These are phyloP conservation scores for Gymnoscopelus braueri DNA, from an alignment of 2,797 vertebrate species.

Conservation along the genomic window DNA sequence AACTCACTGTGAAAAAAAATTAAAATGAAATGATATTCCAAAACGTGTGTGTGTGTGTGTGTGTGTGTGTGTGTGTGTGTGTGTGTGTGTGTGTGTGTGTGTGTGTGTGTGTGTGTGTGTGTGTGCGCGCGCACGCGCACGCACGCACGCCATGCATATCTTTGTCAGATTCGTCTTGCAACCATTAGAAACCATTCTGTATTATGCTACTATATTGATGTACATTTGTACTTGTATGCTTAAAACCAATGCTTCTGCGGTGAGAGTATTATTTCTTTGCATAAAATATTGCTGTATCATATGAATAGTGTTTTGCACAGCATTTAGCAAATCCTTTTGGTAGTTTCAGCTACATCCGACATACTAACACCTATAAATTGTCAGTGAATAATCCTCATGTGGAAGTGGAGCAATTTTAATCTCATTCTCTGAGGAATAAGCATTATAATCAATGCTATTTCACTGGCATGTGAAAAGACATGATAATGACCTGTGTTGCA, in stretches of 20 bases:
- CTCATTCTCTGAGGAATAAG: conserved; percentile 18
- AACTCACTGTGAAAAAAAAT: conserved; percentile 5
- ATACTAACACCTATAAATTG: background rate
- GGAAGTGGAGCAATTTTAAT: conserved; percentile 41
- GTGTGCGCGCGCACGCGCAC: too few relatives aligned
- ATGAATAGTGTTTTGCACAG: background rate
- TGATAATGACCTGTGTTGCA: conserved; percentile 14
- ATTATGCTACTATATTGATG: too few relatives aligned
- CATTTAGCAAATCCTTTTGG: background rate
- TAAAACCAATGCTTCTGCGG: background rate
- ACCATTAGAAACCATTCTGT: too few relatives aligned
- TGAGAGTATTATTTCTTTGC: background rate
- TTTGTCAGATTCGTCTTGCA: too few relatives aligned
- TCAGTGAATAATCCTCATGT: conserved; percentile 6
- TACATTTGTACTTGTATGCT: too few relatives aligned
- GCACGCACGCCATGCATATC: background rate
- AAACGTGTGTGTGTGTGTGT: conserved; percentile 2
- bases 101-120: conserved; percentile 1
- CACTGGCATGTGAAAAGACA: conserved; percentile 17
- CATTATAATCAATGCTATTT: conserved; percentile 26
- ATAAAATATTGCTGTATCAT: background rate
- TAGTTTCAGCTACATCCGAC: background rate
- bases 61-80: background rate
- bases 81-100: background rate
- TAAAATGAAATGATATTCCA: background rate